These are phyloP conservation scores for Oryzias melastigma DNA, from an alignment of 2,113 vertebrate species.

Conservation along the genomic window DNA sequence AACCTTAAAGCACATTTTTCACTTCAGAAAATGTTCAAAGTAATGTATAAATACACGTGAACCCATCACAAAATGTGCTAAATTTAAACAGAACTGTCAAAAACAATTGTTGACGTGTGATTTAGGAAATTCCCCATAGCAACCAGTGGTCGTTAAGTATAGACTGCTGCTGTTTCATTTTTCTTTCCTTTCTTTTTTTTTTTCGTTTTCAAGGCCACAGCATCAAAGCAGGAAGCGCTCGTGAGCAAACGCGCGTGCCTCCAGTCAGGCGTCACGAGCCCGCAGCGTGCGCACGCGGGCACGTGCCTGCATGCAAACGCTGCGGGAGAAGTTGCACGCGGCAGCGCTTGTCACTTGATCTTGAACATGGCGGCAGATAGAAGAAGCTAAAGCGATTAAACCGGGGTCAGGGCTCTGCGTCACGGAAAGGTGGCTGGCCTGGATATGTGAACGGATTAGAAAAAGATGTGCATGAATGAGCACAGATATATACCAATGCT, in stretches of 20 bases:
- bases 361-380: conserved; percentile 48
- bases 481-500: conserved; percentile 12
- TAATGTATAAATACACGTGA: too few species aligned
- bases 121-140: too few species aligned
- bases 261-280: conserved; percentile 46
- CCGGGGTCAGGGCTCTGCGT: conserved; percentile 38
- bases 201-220: conserved; percentile 17
- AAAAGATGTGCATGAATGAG: conserved; percentile 43
- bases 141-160: not conserved
- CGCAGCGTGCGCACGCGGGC: conserved; percentile 20
- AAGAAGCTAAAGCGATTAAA: conserved; percentile 58
- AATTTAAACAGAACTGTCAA: too few species aligned
- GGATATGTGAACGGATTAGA: conserved; percentile 60
- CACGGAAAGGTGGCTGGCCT: conserved; percentile 50
- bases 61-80: too few species aligned
- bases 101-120: too few species aligned
- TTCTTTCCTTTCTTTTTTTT: not conserved
- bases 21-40: too few species aligned
- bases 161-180: not conserved
- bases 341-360: conserved; percentile 47
- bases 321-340: not conserved
- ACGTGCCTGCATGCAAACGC: conserved; percentile 16
- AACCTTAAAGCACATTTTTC: too few species aligned
- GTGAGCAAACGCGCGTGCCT: conserved; percentile 38
- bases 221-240: conserved; percentile 31